Conservation (phyloP, 2,797 vertebrate genomes). For the Urosaurus nigricauda region DNA sequence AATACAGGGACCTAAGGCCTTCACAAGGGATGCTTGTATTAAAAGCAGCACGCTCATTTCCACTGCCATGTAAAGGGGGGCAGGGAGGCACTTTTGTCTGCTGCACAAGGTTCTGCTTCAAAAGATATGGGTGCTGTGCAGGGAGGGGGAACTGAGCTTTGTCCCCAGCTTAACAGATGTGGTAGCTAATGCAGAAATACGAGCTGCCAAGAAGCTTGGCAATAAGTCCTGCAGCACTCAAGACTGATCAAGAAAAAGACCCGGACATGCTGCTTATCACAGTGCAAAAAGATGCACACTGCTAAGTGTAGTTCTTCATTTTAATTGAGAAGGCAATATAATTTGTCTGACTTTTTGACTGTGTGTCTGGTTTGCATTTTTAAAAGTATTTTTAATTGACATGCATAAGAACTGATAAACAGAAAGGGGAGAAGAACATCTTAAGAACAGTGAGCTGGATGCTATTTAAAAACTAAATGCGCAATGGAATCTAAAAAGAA, state of each 20-base stretch:
- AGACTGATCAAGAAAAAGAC: slow-evolving; percentile 55
- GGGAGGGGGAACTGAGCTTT: slow-evolving; percentile 59
- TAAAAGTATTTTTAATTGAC: background rate
- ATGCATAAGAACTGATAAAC: background rate
- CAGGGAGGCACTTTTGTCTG: slow-evolving; percentile 68
- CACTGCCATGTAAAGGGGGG: slow-evolving; percentile 70
- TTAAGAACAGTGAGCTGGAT: slow-evolving; percentile 38
- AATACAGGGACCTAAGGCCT: slow-evolving; percentile 54
- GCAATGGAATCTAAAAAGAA: background rate
- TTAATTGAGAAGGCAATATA: slow-evolving; percentile 34
- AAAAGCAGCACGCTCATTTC: slow-evolving; percentile 72
- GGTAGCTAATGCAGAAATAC: slow-evolving; percentile 68
- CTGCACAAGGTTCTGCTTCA: slow-evolving; percentile 72
- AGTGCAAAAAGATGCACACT: slow-evolving; percentile 30
- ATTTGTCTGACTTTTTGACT: background rate
- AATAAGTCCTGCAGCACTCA: slow-evolving; percentile 45
- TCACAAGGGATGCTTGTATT: slow-evolving; percentile 71
- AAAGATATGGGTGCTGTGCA: slow-evolving; percentile 60
- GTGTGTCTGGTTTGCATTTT: background rate
- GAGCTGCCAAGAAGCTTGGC: slow-evolving; percentile 57
- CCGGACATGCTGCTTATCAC: slow-evolving; percentile 48
- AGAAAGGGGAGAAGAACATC: slow-evolving; percentile 15
- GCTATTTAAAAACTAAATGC: background rate
- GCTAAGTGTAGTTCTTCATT: slow-evolving; percentile 3
- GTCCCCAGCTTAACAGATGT: slow-evolving; percentile 69